A percentile compares a stretch with the other conserved stretches of the same genome.
phyloP scores from a whole-genome alignment of 2,113 vertebrate genomes.

The Pelecanoides urinatrix region DNA sequence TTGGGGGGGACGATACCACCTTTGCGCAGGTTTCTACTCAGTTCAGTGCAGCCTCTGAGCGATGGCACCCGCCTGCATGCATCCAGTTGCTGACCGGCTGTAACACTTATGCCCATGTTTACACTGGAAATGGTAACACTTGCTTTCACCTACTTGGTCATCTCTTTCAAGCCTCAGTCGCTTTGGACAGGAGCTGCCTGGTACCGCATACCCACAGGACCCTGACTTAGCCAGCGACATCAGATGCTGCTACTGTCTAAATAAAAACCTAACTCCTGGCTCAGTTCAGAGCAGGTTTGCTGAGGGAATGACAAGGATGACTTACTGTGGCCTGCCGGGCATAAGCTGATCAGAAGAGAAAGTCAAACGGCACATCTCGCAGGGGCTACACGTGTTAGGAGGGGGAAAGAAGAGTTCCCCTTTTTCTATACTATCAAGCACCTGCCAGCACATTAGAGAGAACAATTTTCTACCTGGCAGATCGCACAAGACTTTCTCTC shows the following conservation, averaged over 20 bases:
- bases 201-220: neutral
- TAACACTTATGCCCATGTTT: neutral
- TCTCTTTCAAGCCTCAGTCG: neutral
- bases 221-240: neutral
- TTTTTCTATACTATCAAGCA: neutral
- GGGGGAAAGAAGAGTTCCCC: neutral
- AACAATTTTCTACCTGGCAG: neutral
- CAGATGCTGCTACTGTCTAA: neutral
- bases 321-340: neutral
- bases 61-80: neutral
- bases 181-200: neutral
- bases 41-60: no score
- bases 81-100: neutral
- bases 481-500: neutral
- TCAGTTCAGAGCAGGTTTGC: neutral
- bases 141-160: neutral
- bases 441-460: neutral
- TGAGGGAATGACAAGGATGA: neutral
- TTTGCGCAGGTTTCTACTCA: neutral
- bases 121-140: neutral
- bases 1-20: no score
- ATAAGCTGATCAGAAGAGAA: neutral
- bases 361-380: neutral
- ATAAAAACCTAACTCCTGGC: neutral
- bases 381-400: rapidly evolving